A percentile compares a stretch with the other conserved stretches of the same genome.
Evolutionary conservation across 2,797 vertebrate species (phyloP).

Genomic region (Scyliorhinus canicula): DNA sequence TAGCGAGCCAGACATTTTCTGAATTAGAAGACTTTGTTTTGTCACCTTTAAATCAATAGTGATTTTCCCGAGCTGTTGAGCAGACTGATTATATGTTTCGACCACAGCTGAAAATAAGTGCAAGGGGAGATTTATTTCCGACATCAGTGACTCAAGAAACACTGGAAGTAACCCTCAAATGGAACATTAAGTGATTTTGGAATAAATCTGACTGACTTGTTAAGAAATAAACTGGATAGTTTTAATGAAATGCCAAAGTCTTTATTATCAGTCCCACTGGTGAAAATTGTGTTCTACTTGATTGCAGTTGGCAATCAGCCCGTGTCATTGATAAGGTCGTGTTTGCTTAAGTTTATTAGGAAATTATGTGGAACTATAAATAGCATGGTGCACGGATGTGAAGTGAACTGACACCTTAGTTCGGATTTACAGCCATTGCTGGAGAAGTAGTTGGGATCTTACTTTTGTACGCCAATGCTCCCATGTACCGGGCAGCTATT

Average conservation of each 20-base stretch:
- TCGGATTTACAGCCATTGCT: background rate
- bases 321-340: constrained; percentile 14
- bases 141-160: background rate
- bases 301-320: constrained; percentile 4
- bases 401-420: background rate
- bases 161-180: background rate
- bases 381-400: background rate
- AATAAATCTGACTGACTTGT: background rate
- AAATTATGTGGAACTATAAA: constrained; percentile 8
- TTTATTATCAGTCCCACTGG: background rate
- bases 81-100: background rate
- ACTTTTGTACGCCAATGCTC: too few species aligned
- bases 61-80: background rate
- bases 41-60: background rate
- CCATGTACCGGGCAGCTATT: too few species aligned
- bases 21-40: background rate
- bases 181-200: background rate
- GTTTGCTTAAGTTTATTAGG: constrained; percentile 18
- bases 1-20: background rate
- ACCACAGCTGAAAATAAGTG: background rate
- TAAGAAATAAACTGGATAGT: background rate
- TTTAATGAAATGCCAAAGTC: background rate
- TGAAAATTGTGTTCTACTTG: constrained; percentile 7
- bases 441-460: background rate
- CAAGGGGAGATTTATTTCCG: background rate